Base-by-base conservation (phyloP, 2,888 invertebrate genomes). In the Tiliacea citrago region DNA sequence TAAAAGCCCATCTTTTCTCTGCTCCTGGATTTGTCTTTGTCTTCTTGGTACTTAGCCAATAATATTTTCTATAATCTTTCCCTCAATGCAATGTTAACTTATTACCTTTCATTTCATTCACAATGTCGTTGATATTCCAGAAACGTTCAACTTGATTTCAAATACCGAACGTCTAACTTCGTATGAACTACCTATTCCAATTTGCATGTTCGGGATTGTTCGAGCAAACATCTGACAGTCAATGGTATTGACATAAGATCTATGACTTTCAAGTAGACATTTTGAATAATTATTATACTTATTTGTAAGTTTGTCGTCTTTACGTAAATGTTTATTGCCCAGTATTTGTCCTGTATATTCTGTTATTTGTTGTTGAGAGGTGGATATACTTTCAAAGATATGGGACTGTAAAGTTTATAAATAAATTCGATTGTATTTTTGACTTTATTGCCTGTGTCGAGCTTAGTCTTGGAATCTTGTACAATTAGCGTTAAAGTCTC, bases 141-240 rank as follows among this genome's bases (percentile, higher is more conserved):
- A 60, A 51, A 58, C 49, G 79, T 83, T 86, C 84, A 81, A 84
- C 73, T 77, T 55, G 76, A 78, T 72, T 84, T 84, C 85, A 73
- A 82, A 79, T 81, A 83, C 62, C 80, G 84, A 85, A 81, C 78
- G 79, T 61, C 74, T 61, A 84, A 82, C 68, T 78, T 79, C 74
- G 60, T 84, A 85, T 78, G 77, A 93, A 93, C 92, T 92, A n/a
- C n/a, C n/a, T n/a, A 92, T 93, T 93, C 89, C 91, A 93, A 94
- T 94, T 94, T 92, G 88, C 89, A 88, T 86, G 82, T 83, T 70
- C 65, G 55, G 47, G 60, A 86, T 86, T 75, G 86, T 77, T 83
- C 62, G 58, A 70, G 71, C 60, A 75, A 77, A 68, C 67, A 79
- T 82, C 78, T 79, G 81, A 82, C 84, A 69, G 65, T 57, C 60